Evolutionary conservation across 2,113 vertebrate genomes (phyloP).

Genomic region (Zosterops hypoxanthus): DNA sequence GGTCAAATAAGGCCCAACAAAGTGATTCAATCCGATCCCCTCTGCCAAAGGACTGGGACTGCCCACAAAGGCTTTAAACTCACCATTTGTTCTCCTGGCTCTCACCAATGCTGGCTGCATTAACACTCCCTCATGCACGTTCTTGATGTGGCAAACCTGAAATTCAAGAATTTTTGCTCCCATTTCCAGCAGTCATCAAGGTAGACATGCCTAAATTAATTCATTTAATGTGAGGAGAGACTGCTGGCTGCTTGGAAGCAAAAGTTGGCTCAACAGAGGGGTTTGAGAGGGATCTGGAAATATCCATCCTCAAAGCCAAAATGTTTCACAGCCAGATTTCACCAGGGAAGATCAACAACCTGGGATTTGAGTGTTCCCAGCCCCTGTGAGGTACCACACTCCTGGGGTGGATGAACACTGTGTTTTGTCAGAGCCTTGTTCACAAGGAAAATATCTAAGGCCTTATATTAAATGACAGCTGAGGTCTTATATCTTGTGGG

Average conservation of each 20-base stretch:
- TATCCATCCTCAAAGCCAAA: not conserved
- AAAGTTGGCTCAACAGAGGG: not conserved
- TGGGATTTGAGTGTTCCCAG: not conserved
- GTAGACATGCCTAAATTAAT: not conserved
- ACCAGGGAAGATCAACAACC: not conserved
- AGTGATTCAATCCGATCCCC: not conserved
- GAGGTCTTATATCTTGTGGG: not conserved
- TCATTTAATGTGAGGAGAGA: not conserved
- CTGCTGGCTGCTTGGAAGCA: not conserved
- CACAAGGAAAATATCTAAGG: not conserved
- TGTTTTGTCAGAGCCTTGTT: not conserved
- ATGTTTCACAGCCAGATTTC: not conserved
- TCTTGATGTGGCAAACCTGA: not conserved
- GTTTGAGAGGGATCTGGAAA: not conserved
- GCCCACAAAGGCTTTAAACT: not conserved
- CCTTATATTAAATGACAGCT: not conserved
- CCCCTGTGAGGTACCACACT: not conserved
- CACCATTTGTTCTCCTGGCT: not conserved
- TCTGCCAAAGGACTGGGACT: not conserved
- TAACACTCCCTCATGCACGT: accelerated
- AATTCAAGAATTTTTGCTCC: not conserved
- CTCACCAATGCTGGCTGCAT: not conserved
- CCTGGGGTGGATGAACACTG: not conserved
- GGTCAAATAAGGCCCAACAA: not conserved
- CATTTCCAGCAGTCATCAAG: not conserved